A percentile compares a stretch with the other conserved stretches of the same genome.
Evolutionary conservation across 2,888 invertebrate genomes (phyloP).

Genomic region (Eristalis intricaria): DNA sequence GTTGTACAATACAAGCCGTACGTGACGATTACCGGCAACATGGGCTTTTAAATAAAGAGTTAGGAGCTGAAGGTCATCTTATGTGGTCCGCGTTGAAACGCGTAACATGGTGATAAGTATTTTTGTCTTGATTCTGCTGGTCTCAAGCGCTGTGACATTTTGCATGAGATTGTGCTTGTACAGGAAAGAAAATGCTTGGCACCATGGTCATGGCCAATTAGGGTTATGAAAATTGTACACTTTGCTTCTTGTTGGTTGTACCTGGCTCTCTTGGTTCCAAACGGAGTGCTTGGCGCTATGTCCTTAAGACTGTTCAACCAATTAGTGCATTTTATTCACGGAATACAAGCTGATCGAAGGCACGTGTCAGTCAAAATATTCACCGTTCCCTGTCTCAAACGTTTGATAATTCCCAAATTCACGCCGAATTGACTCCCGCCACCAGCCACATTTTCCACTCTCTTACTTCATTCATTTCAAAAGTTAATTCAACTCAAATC

Average conservation of each 20-base stretch:
- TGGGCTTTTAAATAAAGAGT: slow-evolving; percentile 62
- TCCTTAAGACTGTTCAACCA: neutral
- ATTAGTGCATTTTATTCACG: too few species aligned
- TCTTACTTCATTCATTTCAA: neutral
- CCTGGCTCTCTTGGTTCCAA: neutral
- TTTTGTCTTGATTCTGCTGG: slow-evolving; percentile 33
- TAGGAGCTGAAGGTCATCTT: slow-evolving; percentile 67
- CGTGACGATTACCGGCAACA: slow-evolving; percentile 70
- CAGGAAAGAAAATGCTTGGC: slow-evolving; percentile 37
- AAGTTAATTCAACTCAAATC: neutral
- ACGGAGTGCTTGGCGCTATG: neutral
- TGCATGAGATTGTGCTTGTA: neutral
- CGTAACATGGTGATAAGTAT: slow-evolving; percentile 61
- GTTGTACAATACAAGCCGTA: slow-evolving; percentile 65
- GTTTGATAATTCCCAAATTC: neutral
- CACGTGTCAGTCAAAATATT: too few species aligned
- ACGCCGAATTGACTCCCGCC: neutral
- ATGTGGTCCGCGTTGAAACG: slow-evolving; percentile 50
- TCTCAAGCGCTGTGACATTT: slow-evolving; percentile 3
- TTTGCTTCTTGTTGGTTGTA: neutral
- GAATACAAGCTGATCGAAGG: too few species aligned
- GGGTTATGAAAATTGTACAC: neutral
- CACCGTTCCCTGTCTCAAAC: too few species aligned
- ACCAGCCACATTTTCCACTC: neutral
- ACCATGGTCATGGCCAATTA: slow-evolving; percentile 55